These are phyloP conservation scores for Colossoma macropomum DNA, from an alignment of 2,113 vertebrate genomes.

Conservation along the genomic window DNA sequence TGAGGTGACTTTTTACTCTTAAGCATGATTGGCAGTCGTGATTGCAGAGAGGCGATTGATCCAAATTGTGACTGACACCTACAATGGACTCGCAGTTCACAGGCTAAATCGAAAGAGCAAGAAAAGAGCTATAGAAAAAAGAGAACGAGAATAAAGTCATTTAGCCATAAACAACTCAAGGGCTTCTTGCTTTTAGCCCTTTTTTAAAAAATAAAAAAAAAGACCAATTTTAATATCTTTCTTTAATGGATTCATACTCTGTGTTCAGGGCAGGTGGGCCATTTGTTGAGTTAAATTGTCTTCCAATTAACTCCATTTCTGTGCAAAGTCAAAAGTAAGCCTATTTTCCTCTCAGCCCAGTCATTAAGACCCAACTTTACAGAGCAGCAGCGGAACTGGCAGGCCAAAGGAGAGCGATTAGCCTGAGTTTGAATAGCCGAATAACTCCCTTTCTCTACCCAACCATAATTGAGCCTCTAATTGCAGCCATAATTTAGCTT, in stretches of 20 bases:
- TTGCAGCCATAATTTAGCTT: slow-evolving; percentile 6
- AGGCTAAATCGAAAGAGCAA: neutral
- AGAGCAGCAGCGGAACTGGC: neutral
- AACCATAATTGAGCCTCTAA: neutral
- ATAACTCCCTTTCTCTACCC: neutral
- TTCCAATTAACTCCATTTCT: neutral
- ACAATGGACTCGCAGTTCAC: slow-evolving; percentile 6
- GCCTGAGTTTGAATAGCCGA: neutral
- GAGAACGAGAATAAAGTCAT: neutral
- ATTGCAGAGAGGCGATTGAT: slow-evolving; percentile 58
- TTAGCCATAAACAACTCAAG: slow-evolving; percentile 15
- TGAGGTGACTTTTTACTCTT: slow-evolving; percentile 44
- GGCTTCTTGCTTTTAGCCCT: neutral
- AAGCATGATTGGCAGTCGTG: slow-evolving; percentile 71
- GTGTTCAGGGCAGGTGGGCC: neutral
- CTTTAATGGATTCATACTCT: neutral
- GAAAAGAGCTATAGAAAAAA: neutral
- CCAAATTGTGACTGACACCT: slow-evolving; percentile 32
- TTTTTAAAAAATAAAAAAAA: neutral
- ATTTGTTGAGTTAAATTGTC: slow-evolving; percentile 14
- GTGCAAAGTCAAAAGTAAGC: neutral
- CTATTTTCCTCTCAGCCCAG: slow-evolving; percentile 1
- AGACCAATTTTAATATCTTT: slow-evolving; percentile 23
- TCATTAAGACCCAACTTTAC: slow-evolving; percentile 9
- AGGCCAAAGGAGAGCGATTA: neutral